Percentiles rank a stretch among this genome's conserved stretches.
Conservation (phyloP, 2,797 vertebrate species). For the Enteromius thamalakanensis region DNA sequence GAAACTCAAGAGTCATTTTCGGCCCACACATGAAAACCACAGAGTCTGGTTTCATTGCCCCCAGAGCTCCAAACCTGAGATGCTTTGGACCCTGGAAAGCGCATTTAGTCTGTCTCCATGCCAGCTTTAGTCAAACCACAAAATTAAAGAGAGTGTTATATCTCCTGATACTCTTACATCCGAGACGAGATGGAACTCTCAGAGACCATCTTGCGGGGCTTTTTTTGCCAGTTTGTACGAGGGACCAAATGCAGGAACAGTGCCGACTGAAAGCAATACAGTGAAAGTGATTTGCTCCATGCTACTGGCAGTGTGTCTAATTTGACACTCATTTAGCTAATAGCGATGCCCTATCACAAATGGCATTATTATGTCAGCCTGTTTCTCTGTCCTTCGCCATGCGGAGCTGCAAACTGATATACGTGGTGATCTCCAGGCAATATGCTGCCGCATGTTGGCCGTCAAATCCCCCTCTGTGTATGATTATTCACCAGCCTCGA, state of each 20-base stretch:
- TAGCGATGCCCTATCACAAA: slow-evolving; percentile 59
- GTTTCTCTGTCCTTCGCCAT: slow-evolving; percentile 3
- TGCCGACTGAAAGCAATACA: slow-evolving; percentile 64
- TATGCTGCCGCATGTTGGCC: slow-evolving; percentile 45
- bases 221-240: slow-evolving; percentile 5
- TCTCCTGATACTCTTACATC: slow-evolving; percentile 36
- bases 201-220: not conserved
- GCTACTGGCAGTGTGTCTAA: slow-evolving; percentile 62
- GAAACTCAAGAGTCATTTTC: slow-evolving; percentile 48
- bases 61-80: slow-evolving; percentile 49
- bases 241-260: slow-evolving; percentile 52
- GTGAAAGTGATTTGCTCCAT: slow-evolving; percentile 60
- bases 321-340: slow-evolving; percentile 70
- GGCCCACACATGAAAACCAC: slow-evolving; percentile 32
- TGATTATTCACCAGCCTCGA: slow-evolving; percentile 53
- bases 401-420: slow-evolving; percentile 25
- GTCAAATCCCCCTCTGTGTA: slow-evolving; percentile 50
- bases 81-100: slow-evolving; percentile 24
- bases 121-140: slow-evolving; percentile 48
- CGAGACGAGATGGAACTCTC: slow-evolving; percentile 1
- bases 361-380: not conserved
- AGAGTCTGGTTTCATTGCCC: slow-evolving; percentile 47
- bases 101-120: slow-evolving; percentile 42
- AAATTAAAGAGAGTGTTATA: slow-evolving; percentile 46
- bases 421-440: slow-evolving; percentile 35